Base-by-base conservation (phyloP, 2,113 vertebrate genomes). In the Scomber japonicus region DNA sequence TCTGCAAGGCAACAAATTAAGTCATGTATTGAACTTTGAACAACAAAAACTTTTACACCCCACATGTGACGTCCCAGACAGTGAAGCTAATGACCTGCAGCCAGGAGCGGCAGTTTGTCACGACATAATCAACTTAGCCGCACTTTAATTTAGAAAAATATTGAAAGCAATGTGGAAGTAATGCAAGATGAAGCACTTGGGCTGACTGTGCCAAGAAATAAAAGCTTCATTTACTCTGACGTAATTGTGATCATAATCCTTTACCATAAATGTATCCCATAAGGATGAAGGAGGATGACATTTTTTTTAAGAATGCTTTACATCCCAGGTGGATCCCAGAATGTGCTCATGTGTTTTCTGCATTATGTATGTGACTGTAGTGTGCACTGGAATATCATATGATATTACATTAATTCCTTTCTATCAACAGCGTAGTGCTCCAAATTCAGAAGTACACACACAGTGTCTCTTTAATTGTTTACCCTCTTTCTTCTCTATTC, bases 391-490 rank as follows among this genome's bases (percentile, higher is more conserved):
- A 24, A 59, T 44, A 75, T 70, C 40, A 59, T 71, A 48, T 61
- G 21, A 35, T 35, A 78, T 61, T 56, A 62, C 50, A 81, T 78
- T 65, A 72, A 80, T 76, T 88, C 45, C 49, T 19, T 27, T 78
- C 75, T 55, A 69, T 74, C 54, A 83, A 76, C 70, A 81, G 60
- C 19, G 30, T 54, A 67, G 74, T 78, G 78, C 71, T 89, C 80
- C 78, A 84, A 24, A 84, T 90, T 89, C 64, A 30, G 53, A 84
- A 69, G 59, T 72, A 51, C 11, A 5, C 11, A 5, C 57, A 71
- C 48, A 63, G 75, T 74, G 68, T 82, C 83, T 81, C 82, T 84
- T 90, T 89, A 87, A 90, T 90, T 92, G 89, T 93, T 93, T 91
- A 90, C 79, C 53, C 85, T 78, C 62, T 82, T 87, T 85, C 71